Percentiles rank a stretch among this genome's conserved stretches.
These are phyloP conservation scores for Puffinus mauretanicus DNA, from an alignment of 2,113 vertebrate species.

Conservation along the genomic window DNA sequence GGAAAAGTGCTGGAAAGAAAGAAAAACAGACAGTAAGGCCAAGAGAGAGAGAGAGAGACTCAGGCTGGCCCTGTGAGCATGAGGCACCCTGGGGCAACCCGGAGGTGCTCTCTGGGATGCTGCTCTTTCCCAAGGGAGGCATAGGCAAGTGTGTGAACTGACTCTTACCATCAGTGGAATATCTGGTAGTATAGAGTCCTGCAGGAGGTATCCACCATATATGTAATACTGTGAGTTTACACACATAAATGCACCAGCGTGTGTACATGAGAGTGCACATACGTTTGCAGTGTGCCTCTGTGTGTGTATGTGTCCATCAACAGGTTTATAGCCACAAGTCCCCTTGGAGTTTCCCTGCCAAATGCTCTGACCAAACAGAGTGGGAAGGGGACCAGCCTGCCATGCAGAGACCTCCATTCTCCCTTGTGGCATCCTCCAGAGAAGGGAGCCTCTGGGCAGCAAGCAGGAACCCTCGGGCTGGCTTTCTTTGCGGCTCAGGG, in stretches of 20 bases:
- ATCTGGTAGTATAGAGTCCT: neutral
- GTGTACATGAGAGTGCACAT: neutral
- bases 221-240: neutral
- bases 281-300: accelerated
- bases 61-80: neutral
- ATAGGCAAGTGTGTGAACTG: neutral
- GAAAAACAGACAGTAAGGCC: neutral
- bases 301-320: neutral
- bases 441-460: neutral
- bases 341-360: neutral
- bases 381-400: accelerated
- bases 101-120: neutral
- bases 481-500: neutral
- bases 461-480: neutral
- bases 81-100: neutral
- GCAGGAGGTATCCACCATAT: neutral
- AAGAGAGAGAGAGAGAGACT: neutral
- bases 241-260: neutral
- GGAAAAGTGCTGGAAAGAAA: neutral
- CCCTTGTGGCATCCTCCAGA: neutral
- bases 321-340: neutral
- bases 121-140: neutral
- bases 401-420: neutral
- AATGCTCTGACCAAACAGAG: neutral
- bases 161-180: neutral